phyloP scores from a whole-genome alignment of 2,797 vertebrate species.

The Crocodylus rhombifer region DNA sequence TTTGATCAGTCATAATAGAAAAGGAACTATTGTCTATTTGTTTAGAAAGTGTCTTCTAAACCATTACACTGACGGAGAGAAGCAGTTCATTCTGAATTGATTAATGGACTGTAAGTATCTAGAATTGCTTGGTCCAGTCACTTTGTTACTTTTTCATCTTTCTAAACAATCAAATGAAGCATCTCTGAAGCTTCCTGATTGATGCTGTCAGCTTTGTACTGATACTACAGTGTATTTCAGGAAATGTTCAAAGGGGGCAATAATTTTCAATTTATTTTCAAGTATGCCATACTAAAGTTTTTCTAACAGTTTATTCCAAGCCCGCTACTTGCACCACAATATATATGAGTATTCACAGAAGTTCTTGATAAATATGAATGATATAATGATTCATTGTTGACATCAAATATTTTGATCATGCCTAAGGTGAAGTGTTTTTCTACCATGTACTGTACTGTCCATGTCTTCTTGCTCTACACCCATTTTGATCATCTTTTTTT shows the following conservation, averaged over 20 bases:
- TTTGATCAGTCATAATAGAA: slow-evolving; percentile 75
- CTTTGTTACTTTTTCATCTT: slow-evolving; percentile 79
- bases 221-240: slow-evolving; percentile 71
- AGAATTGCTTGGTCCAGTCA: slow-evolving; percentile 76
- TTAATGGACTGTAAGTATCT: slow-evolving; percentile 77
- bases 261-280: slow-evolving; percentile 72
- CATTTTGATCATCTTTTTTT: not conserved
- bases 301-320: slow-evolving; percentile 42
- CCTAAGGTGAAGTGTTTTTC: not conserved
- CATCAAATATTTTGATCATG: not conserved
- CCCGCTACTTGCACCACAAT: slow-evolving; percentile 34
- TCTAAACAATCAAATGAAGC: slow-evolving; percentile 79
- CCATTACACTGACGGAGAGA: slow-evolving; percentile 75
- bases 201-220: slow-evolving; percentile 73
- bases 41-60: slow-evolving; percentile 76
- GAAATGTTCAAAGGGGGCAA: slow-evolving; percentile 59
- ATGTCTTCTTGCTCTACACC: not conserved
- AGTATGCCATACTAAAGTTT: slow-evolving; percentile 44
- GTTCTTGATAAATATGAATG: not conserved
- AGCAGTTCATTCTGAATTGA: slow-evolving; percentile 78
- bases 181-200: slow-evolving; percentile 76
- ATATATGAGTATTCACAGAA: slow-evolving; percentile 9
- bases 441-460: not conserved
- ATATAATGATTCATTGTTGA: not conserved
- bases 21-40: slow-evolving; percentile 72